Conservation (phyloP, 2,113 vertebrate species). For the Datnioides undecimradiatus region DNA sequence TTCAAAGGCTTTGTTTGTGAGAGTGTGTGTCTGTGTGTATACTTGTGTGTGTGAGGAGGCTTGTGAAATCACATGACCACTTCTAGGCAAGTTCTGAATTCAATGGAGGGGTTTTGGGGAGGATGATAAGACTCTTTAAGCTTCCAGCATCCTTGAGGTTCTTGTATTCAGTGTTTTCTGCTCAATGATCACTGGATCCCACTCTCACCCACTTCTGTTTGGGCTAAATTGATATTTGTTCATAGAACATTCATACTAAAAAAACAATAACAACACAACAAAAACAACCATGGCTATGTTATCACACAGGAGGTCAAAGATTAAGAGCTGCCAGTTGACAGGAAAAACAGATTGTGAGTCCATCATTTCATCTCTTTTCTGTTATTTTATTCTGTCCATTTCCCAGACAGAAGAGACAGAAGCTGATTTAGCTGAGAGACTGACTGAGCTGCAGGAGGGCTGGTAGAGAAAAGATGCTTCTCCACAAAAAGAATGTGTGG, state of each 20-base stretch:
- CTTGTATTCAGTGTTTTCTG: slow-evolving; percentile 21
- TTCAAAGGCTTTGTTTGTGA: slow-evolving; percentile 56
- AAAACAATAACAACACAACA: slow-evolving; percentile 19
- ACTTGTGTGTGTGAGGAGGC: not conserved
- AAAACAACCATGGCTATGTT: slow-evolving; percentile 29
- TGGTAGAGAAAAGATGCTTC: not conserved
- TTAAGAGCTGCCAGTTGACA: slow-evolving; percentile 52
- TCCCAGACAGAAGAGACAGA: not conserved
- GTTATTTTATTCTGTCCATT: slow-evolving; percentile 3
- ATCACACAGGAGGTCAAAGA: slow-evolving; percentile 27
- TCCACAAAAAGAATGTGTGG: not conserved
- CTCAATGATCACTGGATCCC: slow-evolving; percentile 50
- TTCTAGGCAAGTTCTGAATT: slow-evolving; percentile 48
- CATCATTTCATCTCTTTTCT: slow-evolving; percentile 28
- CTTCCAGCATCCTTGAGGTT: slow-evolving; percentile 48
- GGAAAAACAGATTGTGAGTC: slow-evolving; percentile 22
- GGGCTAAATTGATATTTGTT: slow-evolving; percentile 27
- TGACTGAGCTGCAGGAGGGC: slow-evolving; percentile 1
- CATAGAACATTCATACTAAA: slow-evolving; percentile 33
- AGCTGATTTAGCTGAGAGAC: not conserved
- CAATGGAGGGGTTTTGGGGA: slow-evolving; percentile 28
- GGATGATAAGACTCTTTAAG: slow-evolving; percentile 58
- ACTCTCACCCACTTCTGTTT: slow-evolving; percentile 53
- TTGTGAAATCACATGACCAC: slow-evolving; percentile 48
- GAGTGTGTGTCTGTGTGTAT: not conserved